These are phyloP conservation scores for Xanthorhoe designata DNA, from an alignment of 2,888 invertebrate species.

Conservation along the genomic window DNA sequence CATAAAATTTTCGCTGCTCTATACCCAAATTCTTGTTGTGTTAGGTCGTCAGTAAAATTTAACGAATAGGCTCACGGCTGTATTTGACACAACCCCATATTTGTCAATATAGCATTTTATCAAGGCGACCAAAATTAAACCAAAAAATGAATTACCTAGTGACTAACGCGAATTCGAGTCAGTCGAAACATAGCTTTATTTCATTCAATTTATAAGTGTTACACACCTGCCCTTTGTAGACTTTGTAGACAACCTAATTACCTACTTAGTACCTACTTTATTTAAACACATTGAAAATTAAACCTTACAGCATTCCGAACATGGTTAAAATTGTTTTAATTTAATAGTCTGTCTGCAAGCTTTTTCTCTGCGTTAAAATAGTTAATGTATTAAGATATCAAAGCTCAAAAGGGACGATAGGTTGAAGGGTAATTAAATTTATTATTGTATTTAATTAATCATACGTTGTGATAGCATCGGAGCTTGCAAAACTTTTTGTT, in stretches of 20 bases:
- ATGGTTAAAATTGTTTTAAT: slow-evolving; percentile 14
- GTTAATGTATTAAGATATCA: slow-evolving; percentile 38
- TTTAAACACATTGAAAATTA: slow-evolving; percentile 1
- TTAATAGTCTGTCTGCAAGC: slow-evolving; percentile 14
- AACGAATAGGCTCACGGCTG: no score
- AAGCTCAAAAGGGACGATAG: slow-evolving; percentile 39
- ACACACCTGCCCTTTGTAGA: slow-evolving; percentile 26
- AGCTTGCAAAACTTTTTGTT: slow-evolving; percentile 67
- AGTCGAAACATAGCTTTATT: slow-evolving; percentile 4
- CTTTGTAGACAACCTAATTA: slow-evolving; percentile 23
- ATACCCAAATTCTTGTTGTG: no score
- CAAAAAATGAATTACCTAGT: not conserved
- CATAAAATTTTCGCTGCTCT: no score
- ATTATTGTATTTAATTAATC: slow-evolving; percentile 76
- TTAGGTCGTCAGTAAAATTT: no score
- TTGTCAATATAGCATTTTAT: not conserved
- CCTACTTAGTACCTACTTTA: slow-evolving; percentile 23
- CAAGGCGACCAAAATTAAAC: not conserved
- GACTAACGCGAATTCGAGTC: not conserved
- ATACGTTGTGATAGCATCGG: slow-evolving; percentile 70
- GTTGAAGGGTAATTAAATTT: slow-evolving; percentile 64
- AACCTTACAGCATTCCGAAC: slow-evolving; percentile 5
- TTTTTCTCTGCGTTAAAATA: slow-evolving; percentile 34
- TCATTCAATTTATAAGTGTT: not conserved
- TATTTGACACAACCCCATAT: no score